These are phyloP conservation scores for Hipposideros armiger DNA, from an alignment of 2,113 vertebrate species.

Conservation along the genomic window DNA sequence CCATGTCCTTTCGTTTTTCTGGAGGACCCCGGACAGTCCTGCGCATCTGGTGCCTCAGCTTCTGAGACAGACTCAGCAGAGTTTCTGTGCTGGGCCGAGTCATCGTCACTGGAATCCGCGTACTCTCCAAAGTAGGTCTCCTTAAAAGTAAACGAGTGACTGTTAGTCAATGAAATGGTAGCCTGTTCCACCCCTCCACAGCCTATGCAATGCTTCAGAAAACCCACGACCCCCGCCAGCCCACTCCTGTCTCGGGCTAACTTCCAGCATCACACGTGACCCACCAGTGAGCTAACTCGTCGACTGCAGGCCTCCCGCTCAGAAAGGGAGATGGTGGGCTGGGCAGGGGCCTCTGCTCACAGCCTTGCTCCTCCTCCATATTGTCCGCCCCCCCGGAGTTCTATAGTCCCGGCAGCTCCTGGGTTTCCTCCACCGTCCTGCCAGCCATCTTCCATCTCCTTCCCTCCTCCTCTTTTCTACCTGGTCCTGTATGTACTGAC, in stretches of 20 bases:
- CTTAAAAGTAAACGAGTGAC: slow-evolving; percentile 80
- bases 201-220: background rate
- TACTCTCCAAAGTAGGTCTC: slow-evolving; percentile 84
- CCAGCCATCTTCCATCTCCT: background rate
- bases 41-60: slow-evolving; percentile 51
- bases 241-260: background rate
- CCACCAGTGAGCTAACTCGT: accelerated
- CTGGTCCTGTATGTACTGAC: accelerated
- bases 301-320: accelerated
- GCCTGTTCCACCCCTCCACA: too few relatives aligned
- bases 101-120: slow-evolving; percentile 85
- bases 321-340: accelerated
- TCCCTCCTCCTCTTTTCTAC: background rate
- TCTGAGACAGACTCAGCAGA: slow-evolving; percentile 60
- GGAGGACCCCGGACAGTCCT: background rate
- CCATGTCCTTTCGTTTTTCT: background rate
- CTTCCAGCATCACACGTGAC: background rate
- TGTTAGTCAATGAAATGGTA: background rate
- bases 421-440: accelerated
- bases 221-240: accelerated
- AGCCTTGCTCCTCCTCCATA: background rate
- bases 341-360: accelerated
- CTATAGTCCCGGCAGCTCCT: accelerated
- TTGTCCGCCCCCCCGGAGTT: accelerated
- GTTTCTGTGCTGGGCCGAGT: slow-evolving; percentile 62